Base-by-base conservation (phyloP, 1,140 invertebrate species). In the Pachyrhynchus sulphureomaculatus region DNA sequence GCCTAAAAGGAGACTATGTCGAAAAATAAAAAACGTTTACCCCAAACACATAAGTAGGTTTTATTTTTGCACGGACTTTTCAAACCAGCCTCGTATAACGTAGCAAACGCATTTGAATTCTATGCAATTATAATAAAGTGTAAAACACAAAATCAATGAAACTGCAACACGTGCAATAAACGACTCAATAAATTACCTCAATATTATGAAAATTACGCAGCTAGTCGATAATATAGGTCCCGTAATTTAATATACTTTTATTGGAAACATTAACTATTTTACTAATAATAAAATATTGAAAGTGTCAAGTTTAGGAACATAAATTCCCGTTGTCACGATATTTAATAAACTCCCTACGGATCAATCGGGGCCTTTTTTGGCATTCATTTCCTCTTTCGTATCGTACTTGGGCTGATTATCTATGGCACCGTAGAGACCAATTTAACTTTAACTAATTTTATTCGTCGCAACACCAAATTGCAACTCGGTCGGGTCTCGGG, bases 371-470 rank as follows among this genome's bases (percentile, higher is more conserved):
- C 15, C 47, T 44, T 45, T 54, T 59, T 58, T 51, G 34, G 32
- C 58, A 42, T 58, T 58, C 44, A 48, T 41, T 58, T 12, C 56
- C 48, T 15, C 23, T 29, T 37, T 42, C 15, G 34, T 58, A 36
- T 51, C 32, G 42, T 47, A 55, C 58, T 62, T 57, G 47, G 34
- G 49, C 44, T 60, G 57, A 67, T 67, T 67, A 67, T 62, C 55
- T 59, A 68, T 68, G 20, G 63, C 21, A 9, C 63, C 56, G 32
- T 34, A n/a, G 66, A 59, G 62, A 61, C 63, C 63, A 65, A 68
- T 68, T 68, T 65, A 68, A 68, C 62, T 63, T 68, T 65, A 68
- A 65, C 63, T 68, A 65, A 68, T 68, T 68, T 65, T 65, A 65
- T 68, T 63, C 56, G 52, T 59, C 45, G 36, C 57, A 52, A 2